phyloP scores from a whole-genome alignment of 2,113 vertebrate genomes.

The Megatriorchis doriae region DNA sequence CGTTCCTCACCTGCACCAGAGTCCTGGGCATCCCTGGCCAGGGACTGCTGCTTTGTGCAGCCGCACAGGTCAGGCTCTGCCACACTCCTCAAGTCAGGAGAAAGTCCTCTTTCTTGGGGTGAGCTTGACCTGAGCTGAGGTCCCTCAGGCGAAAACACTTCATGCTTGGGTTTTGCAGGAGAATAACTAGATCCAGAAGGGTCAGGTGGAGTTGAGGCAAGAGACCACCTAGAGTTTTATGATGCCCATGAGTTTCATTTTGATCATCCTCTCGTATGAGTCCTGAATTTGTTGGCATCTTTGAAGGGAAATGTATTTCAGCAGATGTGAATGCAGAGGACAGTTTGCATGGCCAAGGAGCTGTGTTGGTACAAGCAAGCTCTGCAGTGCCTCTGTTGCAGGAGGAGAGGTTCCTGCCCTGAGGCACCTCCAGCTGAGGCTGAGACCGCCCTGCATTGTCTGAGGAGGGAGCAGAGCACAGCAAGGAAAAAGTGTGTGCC shows the following conservation, averaged over 20 bases:
- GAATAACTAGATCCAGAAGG: not conserved
- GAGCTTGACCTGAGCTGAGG: not conserved
- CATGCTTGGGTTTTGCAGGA: not conserved
- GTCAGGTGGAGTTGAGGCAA: not conserved
- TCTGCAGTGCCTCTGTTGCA: not conserved
- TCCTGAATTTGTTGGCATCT: not conserved
- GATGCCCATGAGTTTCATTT: not conserved
- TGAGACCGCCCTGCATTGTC: fast-evolving
- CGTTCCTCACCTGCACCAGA: not conserved
- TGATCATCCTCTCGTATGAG: not conserved
- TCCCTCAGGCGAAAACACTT: not conserved
- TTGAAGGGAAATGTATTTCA: not conserved
- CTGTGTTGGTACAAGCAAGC: not conserved
- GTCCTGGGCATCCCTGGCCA: not conserved
- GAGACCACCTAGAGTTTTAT: not conserved
- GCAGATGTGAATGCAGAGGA: not conserved
- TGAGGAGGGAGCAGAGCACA: not conserved
- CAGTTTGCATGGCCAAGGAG: not conserved
- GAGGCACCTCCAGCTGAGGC: not conserved
- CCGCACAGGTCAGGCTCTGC: not conserved
- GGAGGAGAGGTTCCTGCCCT: not conserved
- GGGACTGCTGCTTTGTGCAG: not conserved
- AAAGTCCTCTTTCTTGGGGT: not conserved
- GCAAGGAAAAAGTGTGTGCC: not conserved
- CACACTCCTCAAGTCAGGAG: not conserved